Percentiles rank a stretch among this genome's conserved stretches.
phyloP scores from a whole-genome alignment of 2,888 invertebrate genomes.

The Meganola albula region DNA sequence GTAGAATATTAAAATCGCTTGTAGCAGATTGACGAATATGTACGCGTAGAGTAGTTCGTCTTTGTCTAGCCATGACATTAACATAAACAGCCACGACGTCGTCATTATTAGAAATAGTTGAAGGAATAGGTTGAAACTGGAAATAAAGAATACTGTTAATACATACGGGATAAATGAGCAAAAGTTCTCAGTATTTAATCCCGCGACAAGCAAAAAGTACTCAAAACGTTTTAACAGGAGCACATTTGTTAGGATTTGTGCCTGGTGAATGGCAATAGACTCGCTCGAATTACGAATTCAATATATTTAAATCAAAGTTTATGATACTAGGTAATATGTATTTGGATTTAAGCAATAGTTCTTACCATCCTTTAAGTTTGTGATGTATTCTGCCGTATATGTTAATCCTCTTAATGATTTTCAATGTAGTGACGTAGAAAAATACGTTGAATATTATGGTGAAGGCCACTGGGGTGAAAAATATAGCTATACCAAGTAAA shows the following conservation, averaged over 20 bases:
- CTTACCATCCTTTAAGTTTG: slow-evolving; percentile 88
- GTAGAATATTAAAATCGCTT: slow-evolving; percentile 85
- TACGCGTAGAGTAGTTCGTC: slow-evolving; percentile 85
- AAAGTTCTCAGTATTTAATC: too few relatives aligned
- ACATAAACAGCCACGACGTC: slow-evolving; percentile 85
- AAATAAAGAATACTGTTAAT: not conserved
- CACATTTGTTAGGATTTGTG: too few relatives aligned
- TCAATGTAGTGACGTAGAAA: slow-evolving; percentile 87
- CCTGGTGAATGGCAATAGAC: too few relatives aligned
- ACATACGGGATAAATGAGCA: too few relatives aligned
- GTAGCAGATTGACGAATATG: slow-evolving; percentile 85
- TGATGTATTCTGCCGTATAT: slow-evolving; percentile 92
- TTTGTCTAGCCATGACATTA: slow-evolving; percentile 85
- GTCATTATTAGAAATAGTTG: slow-evolving; percentile 86
- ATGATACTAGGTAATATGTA: too few relatives aligned
- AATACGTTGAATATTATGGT: slow-evolving; percentile 87
- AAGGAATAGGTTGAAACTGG: slow-evolving; percentile 87
- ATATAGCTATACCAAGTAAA: slow-evolving; percentile 88
- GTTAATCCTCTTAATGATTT: slow-evolving; percentile 87
- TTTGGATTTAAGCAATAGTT: too few relatives aligned
- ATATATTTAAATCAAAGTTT: too few relatives aligned
- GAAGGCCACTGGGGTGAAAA: slow-evolving; percentile 89
- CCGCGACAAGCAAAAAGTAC: too few relatives aligned
- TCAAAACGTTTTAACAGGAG: too few relatives aligned
- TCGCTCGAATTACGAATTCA: too few relatives aligned